These are phyloP conservation scores for Griposia aprilina DNA, from an alignment of 2,888 invertebrate genomes.

Conservation along the genomic window DNA sequence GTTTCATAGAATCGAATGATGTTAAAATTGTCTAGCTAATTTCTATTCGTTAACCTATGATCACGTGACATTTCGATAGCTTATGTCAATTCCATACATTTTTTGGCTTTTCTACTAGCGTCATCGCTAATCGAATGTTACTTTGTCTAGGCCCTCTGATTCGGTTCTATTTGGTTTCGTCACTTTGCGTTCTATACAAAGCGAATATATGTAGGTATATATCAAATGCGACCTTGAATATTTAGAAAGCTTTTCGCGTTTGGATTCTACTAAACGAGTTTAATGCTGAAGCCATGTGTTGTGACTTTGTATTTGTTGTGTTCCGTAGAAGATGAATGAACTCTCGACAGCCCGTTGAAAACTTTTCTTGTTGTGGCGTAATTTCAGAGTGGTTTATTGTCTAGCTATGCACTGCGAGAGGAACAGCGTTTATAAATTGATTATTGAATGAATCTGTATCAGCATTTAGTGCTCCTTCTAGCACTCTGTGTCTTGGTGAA, in stretches of 20 bases:
- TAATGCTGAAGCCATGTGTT: too few species aligned
- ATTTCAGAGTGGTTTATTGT: not conserved
- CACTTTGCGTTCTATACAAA: not conserved
- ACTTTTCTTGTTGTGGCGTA: not conserved
- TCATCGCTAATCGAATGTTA: too few species aligned
- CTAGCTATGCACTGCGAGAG: too few species aligned
- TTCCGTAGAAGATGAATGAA: not conserved
- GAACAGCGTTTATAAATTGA: not conserved
- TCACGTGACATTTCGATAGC: too few species aligned
- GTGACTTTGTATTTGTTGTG: not conserved
- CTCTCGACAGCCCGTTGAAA: not conserved
- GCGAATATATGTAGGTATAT: too few species aligned
- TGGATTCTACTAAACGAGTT: not conserved
- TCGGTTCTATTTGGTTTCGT: slow-evolving; percentile 13
- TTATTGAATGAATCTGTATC: not conserved
- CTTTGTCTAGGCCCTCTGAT: too few species aligned
- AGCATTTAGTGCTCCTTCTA: slow-evolving; percentile 35
- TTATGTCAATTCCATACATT: too few species aligned
- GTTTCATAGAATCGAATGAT: too few species aligned
- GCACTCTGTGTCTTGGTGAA: slow-evolving; percentile 40
- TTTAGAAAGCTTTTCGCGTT: slow-evolving; percentile 3
- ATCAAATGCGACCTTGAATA: not conserved
- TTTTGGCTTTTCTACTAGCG: too few species aligned
- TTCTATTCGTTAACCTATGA: too few species aligned
- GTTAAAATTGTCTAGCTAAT: too few species aligned